Base-by-base conservation (phyloP, 2,888 invertebrate species). In the Scotopteryx bipunctaria region DNA sequence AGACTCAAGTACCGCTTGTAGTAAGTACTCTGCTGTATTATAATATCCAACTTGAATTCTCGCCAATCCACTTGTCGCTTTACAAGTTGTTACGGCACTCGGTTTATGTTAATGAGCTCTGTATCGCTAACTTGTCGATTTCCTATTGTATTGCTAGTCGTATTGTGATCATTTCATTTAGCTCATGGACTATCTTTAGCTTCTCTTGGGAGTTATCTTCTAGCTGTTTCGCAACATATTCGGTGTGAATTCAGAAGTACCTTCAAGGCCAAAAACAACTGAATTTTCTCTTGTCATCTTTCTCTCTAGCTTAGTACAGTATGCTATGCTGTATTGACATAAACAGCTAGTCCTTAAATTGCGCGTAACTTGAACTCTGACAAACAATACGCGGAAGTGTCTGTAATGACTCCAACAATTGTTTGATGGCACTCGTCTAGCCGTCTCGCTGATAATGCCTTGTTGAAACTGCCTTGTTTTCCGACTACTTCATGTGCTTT, bases 381-480 rank as follows among this genome's bases (percentile, higher is more conserved):
- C 55, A 58, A 71, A 80, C 77, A 78, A 77, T 77, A 76, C 69
- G 54, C 76, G 83, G 84, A 83, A 81, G 74, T 64, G 63, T 64
- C 62, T 62, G 64, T 71, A 73, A 73, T 69, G 63, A 67, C 62
- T 68, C 58, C 61, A 49, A 61, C 73, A 76, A 76, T 80, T 76
- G 74, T 70, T 73, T 77, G 72, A 78, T 77, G 76, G 68, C 73
- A 76, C 74, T 77, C 50, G 71, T 77, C 74, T 76, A 78, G 78
- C 63, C 67, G 64, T 65, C 66, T 67, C 60, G 54, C 56, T 73
- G 70, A 68, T 73, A 69, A 66, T 69, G 54, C 58, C 60, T 63
- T 57, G 60, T 72, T 69, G 58, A 67, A 64, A 57, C 64, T 61
- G 61, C 41, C 57, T 61, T 46, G 62, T 71, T 64, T 66, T 63